phyloP scores from a whole-genome alignment of 2,888 invertebrate species.

The Eucriotettix oculatus region DNA sequence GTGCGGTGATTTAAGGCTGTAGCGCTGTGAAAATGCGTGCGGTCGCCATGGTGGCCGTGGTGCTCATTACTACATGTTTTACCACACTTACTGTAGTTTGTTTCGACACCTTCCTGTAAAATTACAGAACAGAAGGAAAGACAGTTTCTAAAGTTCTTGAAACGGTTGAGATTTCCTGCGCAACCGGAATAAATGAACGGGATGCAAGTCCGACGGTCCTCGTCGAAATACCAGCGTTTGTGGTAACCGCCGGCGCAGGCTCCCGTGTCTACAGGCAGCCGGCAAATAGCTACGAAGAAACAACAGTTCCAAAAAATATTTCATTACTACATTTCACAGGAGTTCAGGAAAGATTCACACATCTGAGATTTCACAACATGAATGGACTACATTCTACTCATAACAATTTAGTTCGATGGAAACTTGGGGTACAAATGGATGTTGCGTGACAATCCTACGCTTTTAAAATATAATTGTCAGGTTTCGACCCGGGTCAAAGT shows the following conservation, averaged over 20 bases:
- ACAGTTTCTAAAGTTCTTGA: conserved; percentile 56
- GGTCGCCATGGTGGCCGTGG: not conserved
- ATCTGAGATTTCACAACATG: no score
- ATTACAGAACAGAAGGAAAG: conserved; percentile 34
- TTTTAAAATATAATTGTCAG: no score
- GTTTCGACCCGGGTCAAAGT: no score
- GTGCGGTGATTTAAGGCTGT: no score
- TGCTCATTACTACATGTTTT: no score
- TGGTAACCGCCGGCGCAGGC: conserved; percentile 32
- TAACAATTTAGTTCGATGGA: no score
- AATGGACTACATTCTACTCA: no score
- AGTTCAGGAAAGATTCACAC: no score
- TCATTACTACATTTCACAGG: no score
- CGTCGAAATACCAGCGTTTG: conserved; percentile 60
- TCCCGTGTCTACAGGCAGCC: conserved; percentile 42
- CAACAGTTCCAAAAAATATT: not conserved
- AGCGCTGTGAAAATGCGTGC: not conserved
- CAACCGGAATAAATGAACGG: conserved; percentile 76
- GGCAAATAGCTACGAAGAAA: conserved; percentile 40
- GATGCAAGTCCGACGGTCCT: conserved; percentile 48
- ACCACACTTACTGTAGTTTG: not conserved
- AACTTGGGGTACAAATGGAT: no score
- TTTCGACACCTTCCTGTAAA: not conserved
- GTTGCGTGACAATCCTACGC: no score
- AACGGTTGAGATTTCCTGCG: conserved; percentile 74